Conservation (phyloP, 1,140 invertebrate genomes). For the Formica exsecta region DNA sequence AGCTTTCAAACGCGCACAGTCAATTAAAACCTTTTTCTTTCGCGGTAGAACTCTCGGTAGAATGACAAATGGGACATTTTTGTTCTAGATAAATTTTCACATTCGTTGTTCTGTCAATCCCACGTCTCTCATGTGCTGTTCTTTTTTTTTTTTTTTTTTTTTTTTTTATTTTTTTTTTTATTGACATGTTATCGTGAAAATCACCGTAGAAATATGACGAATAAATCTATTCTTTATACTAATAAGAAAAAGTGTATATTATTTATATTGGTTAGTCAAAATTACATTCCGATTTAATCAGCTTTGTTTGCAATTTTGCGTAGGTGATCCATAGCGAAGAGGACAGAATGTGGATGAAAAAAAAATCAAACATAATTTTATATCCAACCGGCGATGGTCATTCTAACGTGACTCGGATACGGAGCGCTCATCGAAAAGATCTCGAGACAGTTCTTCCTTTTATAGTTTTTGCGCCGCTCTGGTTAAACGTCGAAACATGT, state of each 20-base stretch:
- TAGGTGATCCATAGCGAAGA: slow-evolving; percentile 82
- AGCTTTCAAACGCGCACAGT: not conserved
- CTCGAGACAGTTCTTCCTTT: slow-evolving; percentile 74
- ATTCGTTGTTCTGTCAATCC: not conserved
- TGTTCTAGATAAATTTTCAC: slow-evolving; percentile 17
- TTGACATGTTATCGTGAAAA: not conserved
- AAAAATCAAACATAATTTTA: slow-evolving; percentile 71
- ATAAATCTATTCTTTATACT: not conserved
- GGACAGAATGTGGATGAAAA: slow-evolving; percentile 78
- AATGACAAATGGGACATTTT: slow-evolving; percentile 19
- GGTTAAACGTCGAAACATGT: slow-evolving; percentile 75
- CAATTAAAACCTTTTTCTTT: slow-evolving; percentile 15
- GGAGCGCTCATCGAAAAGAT: slow-evolving; percentile 77
- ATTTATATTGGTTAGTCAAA: not conserved
- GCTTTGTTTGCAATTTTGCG: slow-evolving; percentile 30
- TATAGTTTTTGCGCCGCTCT: slow-evolving; percentile 76
- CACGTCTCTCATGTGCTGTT: not conserved
- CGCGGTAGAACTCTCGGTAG: not conserved
- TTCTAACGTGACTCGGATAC: slow-evolving; percentile 78
- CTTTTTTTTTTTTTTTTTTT: slow-evolving; percentile 17
- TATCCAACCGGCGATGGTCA: slow-evolving; percentile 77
- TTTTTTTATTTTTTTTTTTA: slow-evolving; percentile 5
- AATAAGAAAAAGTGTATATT: not conserved
- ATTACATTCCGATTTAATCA: slow-evolving; percentile 1
- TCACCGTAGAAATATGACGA: not conserved